Percentiles rank a stretch among this genome's conserved stretches.
These are phyloP conservation scores for Hybognathus amarus DNA, from an alignment of 2,797 vertebrate genomes.

Conservation along the genomic window DNA sequence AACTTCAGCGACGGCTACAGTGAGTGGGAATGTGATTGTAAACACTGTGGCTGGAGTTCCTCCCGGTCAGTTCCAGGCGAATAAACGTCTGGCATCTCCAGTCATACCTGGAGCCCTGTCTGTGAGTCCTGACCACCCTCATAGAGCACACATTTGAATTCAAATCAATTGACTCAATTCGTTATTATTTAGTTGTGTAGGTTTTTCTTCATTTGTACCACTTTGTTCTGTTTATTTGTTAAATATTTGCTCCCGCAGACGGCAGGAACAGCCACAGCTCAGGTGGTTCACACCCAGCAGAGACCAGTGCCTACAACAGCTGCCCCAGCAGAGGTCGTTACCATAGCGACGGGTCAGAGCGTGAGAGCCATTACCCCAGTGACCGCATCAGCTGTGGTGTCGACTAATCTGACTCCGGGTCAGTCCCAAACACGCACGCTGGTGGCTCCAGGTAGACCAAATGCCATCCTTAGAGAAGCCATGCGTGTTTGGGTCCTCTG, in stretches of 20 bases:
- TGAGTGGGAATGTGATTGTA: constrained; percentile 89
- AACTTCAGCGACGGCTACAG: constrained; percentile 78
- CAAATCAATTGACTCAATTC: neutral
- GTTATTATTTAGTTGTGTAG: neutral
- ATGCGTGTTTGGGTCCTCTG: neutral
- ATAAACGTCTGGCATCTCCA: constrained; percentile 88
- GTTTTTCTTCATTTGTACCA: neutral
- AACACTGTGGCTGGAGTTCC: constrained; percentile 89
- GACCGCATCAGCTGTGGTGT: constrained; percentile 85
- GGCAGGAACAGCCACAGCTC: constrained; percentile 73
- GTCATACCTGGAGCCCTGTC: constrained; percentile 85
- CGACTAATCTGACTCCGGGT: constrained; percentile 84
- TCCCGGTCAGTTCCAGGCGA: constrained; percentile 87
- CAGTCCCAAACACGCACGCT: constrained; percentile 85
- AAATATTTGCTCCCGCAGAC: constrained; percentile 72
- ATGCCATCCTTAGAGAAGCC: constrained; percentile 65
- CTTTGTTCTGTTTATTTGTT: neutral
- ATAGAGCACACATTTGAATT: neutral
- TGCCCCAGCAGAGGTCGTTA: constrained; percentile 83
- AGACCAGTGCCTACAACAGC: constrained; percentile 76
- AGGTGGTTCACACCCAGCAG: constrained; percentile 88
- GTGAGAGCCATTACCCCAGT: constrained; percentile 85
- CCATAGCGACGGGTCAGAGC: constrained; percentile 83
- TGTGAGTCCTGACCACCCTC: constrained; percentile 77
- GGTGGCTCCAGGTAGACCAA: constrained; percentile 84